A percentile compares a stretch with the other conserved stretches of the same genome.
These are phyloP conservation scores for Stigmatopora argus DNA, from an alignment of 2,113 vertebrate genomes.

Conservation along the genomic window DNA sequence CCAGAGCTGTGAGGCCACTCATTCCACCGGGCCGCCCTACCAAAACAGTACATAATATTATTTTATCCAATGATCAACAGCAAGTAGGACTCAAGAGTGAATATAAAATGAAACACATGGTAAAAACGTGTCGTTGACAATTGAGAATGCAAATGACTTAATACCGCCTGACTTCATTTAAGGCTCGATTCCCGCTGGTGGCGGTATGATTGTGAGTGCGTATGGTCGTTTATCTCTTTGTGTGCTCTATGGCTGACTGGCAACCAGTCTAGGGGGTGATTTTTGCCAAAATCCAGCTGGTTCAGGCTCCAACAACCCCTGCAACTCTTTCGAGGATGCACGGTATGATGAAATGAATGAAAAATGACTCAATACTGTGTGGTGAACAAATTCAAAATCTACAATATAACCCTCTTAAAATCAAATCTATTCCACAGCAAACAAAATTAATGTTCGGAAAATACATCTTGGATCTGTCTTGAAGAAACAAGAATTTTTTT, in stretches of 20 bases:
- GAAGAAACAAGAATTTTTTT: background rate
- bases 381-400: background rate
- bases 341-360: too few species aligned
- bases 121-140: background rate
- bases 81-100: background rate
- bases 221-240: too few species aligned
- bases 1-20: too few species aligned
- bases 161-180: too few species aligned
- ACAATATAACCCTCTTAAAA: background rate
- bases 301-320: too few species aligned
- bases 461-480: background rate
- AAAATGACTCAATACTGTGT: background rate
- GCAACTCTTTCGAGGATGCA: too few species aligned
- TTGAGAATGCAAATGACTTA: background rate
- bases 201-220: too few species aligned
- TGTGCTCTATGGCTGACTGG: too few species aligned
- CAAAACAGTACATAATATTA: background rate
- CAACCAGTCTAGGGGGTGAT: too few species aligned
- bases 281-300: too few species aligned
- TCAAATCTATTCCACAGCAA: background rate
- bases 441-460: background rate
- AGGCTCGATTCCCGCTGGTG: too few species aligned
- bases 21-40: background rate
- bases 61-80: background rate
- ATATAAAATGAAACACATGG: background rate